Conservation (phyloP, 1,140 invertebrate genomes). For the Drosophila aff. region DNA sequence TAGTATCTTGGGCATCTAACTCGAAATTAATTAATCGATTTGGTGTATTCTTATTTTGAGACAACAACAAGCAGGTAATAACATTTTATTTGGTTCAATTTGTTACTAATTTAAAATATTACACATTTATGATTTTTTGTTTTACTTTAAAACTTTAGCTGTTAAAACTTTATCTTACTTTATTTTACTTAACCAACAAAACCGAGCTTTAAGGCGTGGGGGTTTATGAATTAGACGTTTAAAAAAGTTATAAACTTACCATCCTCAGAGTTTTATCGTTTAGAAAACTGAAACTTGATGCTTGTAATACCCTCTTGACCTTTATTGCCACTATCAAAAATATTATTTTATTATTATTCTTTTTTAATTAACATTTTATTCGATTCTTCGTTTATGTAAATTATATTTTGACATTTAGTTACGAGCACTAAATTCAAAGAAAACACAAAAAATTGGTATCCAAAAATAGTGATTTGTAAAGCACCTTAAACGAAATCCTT, state of each 20-base stretch:
- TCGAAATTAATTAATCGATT: background rate
- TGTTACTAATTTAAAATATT: background rate
- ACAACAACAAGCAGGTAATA: background rate
- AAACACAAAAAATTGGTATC: constrained; percentile 48
- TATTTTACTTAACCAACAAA: background rate
- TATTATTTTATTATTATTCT: background rate
- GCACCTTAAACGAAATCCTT: constrained; percentile 64
- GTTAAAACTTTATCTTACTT: background rate
- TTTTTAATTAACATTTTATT: constrained; percentile 65
- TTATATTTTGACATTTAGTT: constrained; percentile 45
- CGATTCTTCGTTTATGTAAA: constrained; percentile 43
- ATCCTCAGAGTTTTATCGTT: background rate
- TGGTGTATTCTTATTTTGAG: background rate
- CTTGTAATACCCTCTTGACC: background rate
- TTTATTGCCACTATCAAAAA: background rate
- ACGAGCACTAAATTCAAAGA: constrained; percentile 37
- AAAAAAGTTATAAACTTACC: background rate
- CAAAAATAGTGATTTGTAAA: constrained; percentile 72
- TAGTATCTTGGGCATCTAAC: background rate
- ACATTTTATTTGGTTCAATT: background rate
- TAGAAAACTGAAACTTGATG: background rate
- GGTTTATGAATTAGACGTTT: background rate
- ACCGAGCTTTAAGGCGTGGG: background rate
- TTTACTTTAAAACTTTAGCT: background rate
- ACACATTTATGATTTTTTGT: background rate